Evolutionary conservation across 1,140 invertebrate species (phyloP), one percentile per base, ranked within the genome.

Genomic region (Physella acuta): DNA sequence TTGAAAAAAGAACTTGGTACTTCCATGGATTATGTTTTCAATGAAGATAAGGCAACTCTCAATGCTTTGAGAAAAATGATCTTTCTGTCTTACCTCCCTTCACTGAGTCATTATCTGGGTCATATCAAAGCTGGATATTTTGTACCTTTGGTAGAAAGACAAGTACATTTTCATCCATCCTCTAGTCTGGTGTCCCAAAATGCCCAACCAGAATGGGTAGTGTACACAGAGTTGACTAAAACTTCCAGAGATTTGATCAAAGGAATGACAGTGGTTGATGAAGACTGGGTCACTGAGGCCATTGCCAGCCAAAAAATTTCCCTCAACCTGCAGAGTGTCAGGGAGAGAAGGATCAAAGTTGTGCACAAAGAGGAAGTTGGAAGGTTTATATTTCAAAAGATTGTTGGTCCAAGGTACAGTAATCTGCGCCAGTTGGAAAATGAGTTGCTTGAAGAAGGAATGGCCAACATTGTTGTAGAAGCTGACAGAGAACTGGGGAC

Each of bases 161-260:
- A 71, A 30, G 77, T 80, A 3, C 68, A 76, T 52, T 17, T 80
- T n/a, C 79, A 81, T 71, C 78, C 37, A n/a, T 81, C 79, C 1
- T 82, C 79, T 26, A 36, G 64, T 28, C 30, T 82, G 30, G 52
- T 59, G 28, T 49, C 66, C 24, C 60, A 77, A 17, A 76, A 68
- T 39, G 28, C 61, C n/a, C 63, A 69, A 2, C 79, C 78, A 34
- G 60, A 75, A 28, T 81, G 78, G 78, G 51, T 82, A 11, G 76
- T 82, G 8, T 79, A 73, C 39, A 70, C 73, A 16, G 66, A 75
- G 53, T 59, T 79, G 3, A 58, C 78, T 17, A 74, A 73, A 62
- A 81, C 81, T 8, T 80, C 77, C n/a, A 52, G 49, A 49, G 78
- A 81, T 65, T 82, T 78, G 64, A 75, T 77, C 14, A 75, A 77